These are phyloP conservation scores for Euzetes globulus DNA, from an alignment of 2,888 invertebrate species.

Conservation along the genomic window DNA sequence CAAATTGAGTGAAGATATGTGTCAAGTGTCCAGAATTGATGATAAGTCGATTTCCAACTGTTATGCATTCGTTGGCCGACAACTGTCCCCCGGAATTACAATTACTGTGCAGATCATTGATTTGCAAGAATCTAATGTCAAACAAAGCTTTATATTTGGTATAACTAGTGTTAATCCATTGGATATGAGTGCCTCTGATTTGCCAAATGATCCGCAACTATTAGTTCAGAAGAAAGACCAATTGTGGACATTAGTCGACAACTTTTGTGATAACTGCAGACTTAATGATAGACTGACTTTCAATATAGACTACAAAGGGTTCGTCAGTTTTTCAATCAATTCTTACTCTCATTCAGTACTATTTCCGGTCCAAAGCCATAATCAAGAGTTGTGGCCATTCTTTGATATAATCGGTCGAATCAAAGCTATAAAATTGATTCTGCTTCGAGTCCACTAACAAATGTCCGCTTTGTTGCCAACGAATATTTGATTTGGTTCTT, in stretches of 20 bases:
- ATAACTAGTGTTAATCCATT: not conserved
- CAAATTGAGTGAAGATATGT: not conserved
- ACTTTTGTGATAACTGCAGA: slow-evolving; percentile 5
- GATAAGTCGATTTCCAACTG: not conserved
- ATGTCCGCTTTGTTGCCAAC: slow-evolving; percentile 10
- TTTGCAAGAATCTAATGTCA: not conserved
- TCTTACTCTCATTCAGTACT: not conserved
- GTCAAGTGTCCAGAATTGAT: not conserved
- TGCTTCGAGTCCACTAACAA: not conserved
- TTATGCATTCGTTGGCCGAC: slow-evolving; percentile 3
- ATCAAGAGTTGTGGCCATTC: not conserved
- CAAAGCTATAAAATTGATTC: not conserved
- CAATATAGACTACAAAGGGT: not conserved
- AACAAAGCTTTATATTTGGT: slow-evolving; percentile 1
- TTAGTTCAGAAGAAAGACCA: not conserved
- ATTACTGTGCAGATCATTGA: not conserved
- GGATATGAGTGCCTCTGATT: not conserved
- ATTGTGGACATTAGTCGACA: slow-evolving; percentile 9
- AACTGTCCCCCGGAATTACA: not conserved
- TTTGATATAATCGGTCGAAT: slow-evolving; percentile 15
- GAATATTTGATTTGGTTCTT: not conserved
- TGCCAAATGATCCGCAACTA: not conserved
- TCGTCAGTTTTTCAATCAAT: not conserved
- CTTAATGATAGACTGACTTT: not conserved
- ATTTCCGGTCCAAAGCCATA: not conserved